A percentile compares a stretch with the other conserved stretches of the same genome.
These are phyloP conservation scores for Morpho helenor DNA, from an alignment of 2,888 invertebrate species.

Conservation along the genomic window DNA sequence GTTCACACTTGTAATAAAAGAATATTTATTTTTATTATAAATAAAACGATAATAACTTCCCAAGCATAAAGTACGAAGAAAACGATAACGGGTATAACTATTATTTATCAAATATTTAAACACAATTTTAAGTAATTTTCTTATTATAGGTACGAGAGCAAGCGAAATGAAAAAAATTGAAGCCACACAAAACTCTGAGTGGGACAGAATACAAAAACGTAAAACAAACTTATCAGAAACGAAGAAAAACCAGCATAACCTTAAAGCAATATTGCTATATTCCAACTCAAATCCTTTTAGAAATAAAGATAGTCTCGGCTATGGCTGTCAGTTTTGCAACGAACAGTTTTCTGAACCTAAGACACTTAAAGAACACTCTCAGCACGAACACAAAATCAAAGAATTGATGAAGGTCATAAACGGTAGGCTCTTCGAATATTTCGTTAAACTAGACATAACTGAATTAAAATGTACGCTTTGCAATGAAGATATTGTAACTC, in stretches of 20 bases:
- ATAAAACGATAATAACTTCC: too few species aligned
- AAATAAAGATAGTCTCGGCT: slow-evolving; percentile 40
- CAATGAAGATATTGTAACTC: slow-evolving; percentile 31
- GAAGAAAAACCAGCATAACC: slow-evolving; percentile 40
- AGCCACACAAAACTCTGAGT: background rate
- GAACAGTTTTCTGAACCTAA: slow-evolving; percentile 37
- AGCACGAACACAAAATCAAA: slow-evolving; percentile 43
- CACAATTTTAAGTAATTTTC: too few species aligned
- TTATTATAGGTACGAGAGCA: slow-evolving; percentile 4
- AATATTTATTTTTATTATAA: too few species aligned
- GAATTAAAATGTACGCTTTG: slow-evolving; percentile 46
- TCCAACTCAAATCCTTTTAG: slow-evolving; percentile 53
- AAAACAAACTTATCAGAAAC: slow-evolving; percentile 19
- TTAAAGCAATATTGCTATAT: slow-evolving; percentile 42
- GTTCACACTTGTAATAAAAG: too few species aligned
- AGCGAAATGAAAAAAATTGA: background rate
- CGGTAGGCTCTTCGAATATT: slow-evolving; percentile 35
- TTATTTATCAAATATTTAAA: too few species aligned
- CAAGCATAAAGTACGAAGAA: too few species aligned
- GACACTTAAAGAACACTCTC: slow-evolving; percentile 44
- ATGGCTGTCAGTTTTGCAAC: slow-evolving; percentile 43
- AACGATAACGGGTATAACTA: too few species aligned
- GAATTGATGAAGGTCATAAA: slow-evolving; percentile 37
- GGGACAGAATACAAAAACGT: background rate
- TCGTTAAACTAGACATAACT: slow-evolving; percentile 51